A percentile compares a stretch with the other conserved stretches of the same genome.
phyloP scores from a whole-genome alignment of 2,797 vertebrate species.

The Acipenser ruthenus region DNA sequence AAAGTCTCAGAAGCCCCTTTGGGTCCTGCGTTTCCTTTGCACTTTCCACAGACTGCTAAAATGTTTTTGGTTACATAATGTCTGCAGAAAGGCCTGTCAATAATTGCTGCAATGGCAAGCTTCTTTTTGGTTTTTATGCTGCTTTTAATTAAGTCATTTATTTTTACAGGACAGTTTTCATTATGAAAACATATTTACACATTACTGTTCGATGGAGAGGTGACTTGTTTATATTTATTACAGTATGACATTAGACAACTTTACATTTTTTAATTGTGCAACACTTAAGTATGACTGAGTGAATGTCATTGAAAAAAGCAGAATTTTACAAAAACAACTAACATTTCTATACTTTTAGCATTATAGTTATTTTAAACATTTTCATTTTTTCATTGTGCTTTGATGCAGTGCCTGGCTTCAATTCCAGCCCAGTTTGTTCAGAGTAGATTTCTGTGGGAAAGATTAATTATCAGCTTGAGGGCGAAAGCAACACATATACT shows the following conservation, averaged over 20 bases:
- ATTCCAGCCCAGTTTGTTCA: slow-evolving; percentile 6
- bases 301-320: too few species aligned
- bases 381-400: too few species aligned
- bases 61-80: slow-evolving; percentile 26
- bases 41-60: slow-evolving; percentile 27
- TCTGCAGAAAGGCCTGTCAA: slow-evolving; percentile 17
- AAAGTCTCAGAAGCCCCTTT: slow-evolving; percentile 31
- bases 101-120: slow-evolving; percentile 12
- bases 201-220: too few species aligned
- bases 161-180: slow-evolving; percentile 7
- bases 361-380: too few species aligned
- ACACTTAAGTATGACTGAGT: too few species aligned
- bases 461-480: slow-evolving; percentile 49
- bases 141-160: slow-evolving; percentile 19
- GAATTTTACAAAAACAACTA: too few species aligned
- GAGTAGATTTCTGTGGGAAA: slow-evolving; percentile 45
- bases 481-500: slow-evolving; percentile 52
- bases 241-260: too few species aligned
- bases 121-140: slow-evolving; percentile 18
- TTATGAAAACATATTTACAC: slow-evolving; percentile 6
- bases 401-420: too few species aligned
- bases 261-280: too few species aligned
- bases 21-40: slow-evolving; percentile 34
- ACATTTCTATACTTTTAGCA: too few species aligned
- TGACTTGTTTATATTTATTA: too few species aligned